phyloP scores from a whole-genome alignment of 2,113 vertebrate genomes.

The Xiphophorus hellerii region DNA sequence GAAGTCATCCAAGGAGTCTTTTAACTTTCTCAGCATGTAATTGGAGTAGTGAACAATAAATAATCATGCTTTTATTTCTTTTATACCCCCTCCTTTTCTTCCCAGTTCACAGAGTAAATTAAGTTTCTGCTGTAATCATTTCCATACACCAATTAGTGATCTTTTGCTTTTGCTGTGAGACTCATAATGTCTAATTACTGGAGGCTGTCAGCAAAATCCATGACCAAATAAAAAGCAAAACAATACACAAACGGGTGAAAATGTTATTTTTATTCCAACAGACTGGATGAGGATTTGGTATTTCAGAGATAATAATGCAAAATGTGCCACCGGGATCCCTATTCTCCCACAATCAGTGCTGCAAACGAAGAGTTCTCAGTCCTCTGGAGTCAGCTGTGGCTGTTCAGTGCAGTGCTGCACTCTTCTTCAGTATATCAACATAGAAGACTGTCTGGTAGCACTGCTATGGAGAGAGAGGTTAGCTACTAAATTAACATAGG shows the following conservation, averaged over 20 bases:
- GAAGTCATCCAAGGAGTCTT: conserved; percentile 75
- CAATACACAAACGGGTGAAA: not conserved
- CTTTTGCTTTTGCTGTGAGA: conserved; percentile 64
- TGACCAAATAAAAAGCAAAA: conserved; percentile 35
- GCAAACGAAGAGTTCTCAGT: conserved; percentile 60
- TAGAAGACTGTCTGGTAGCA: conserved; percentile 69
- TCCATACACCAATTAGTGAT: conserved; percentile 68
- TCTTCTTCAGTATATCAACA: conserved; percentile 74
- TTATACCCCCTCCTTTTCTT: conserved; percentile 78
- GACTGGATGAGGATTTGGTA: not conserved
- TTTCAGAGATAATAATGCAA: not conserved
- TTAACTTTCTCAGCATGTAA: conserved; percentile 72
- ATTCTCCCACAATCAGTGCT: conserved; percentile 25
- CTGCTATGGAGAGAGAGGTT: conserved; percentile 73
- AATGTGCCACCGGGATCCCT: conserved; percentile 10
- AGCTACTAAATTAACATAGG: conserved; percentile 78
- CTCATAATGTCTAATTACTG: conserved; percentile 48
- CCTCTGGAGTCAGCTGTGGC: conserved; percentile 68
- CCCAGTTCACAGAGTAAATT: conserved; percentile 66
- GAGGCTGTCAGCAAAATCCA: conserved; percentile 35
- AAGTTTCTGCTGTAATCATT: conserved; percentile 66
- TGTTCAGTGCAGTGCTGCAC: conserved; percentile 60
- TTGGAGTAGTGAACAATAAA: conserved; percentile 60
- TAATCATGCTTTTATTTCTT: conserved; percentile 58
- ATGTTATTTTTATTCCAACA: not conserved